Evolutionary conservation across 2,888 invertebrate genomes (phyloP).

Genomic region (Germaria angustata): DNA sequence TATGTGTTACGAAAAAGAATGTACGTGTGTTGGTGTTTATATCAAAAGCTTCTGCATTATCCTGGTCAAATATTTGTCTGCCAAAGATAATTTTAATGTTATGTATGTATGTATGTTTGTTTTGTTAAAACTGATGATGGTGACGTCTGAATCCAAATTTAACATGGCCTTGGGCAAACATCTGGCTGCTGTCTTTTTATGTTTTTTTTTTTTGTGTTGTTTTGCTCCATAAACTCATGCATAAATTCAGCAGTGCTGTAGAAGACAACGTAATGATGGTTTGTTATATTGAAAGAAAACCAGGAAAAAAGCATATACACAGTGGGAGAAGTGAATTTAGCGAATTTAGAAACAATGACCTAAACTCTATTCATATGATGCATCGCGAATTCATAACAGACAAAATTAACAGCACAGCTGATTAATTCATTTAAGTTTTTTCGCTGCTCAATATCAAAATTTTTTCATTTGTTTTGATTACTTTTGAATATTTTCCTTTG

Average conservation of each 20-base stretch:
- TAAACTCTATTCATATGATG: too few relatives aligned
- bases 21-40: conserved; percentile 12
- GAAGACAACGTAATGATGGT: conserved; percentile 34
- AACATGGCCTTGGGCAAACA: conserved; percentile 63
- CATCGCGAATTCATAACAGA: too few relatives aligned
- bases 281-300: conserved; percentile 19
- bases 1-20: not conserved
- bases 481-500: too few relatives aligned
- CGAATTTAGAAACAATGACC: too few relatives aligned
- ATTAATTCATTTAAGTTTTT: too few relatives aligned
- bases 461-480: too few relatives aligned
- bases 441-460: too few relatives aligned
- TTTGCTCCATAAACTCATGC: conserved; percentile 3
- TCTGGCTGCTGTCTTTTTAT: conserved; percentile 31
- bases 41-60: conserved; percentile 55
- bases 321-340: too few relatives aligned
- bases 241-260: conserved; percentile 49
- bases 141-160: conserved; percentile 51
- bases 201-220: not conserved
- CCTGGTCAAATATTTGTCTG: conserved; percentile 64
- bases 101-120: conserved; percentile 9
- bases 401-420: too few relatives aligned
- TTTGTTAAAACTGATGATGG: conserved; percentile 23
- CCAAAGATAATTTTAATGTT: conserved; percentile 43
- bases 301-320: not conserved